Percentiles rank a stretch among this genome's conserved stretches.
Evolutionary conservation across 2,888 invertebrate genomes (phyloP).

Genomic region (Leptopterna dolabrata): DNA sequence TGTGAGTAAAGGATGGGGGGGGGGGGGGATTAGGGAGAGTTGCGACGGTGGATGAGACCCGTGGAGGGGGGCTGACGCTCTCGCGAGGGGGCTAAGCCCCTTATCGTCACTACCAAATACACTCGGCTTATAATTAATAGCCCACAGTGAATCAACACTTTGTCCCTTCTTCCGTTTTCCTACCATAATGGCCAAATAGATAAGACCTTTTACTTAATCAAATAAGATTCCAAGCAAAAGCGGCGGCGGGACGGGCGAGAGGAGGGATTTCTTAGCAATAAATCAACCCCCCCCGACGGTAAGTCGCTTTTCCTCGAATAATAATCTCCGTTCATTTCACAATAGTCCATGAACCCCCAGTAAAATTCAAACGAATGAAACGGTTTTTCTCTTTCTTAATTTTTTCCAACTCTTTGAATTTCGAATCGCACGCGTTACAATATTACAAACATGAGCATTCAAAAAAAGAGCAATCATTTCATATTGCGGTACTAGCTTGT

Average conservation of each 20-base stretch:
- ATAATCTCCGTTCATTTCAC: conserved; percentile 19
- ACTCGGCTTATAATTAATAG: conserved; percentile 53
- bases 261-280: conserved; percentile 38
- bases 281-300: conserved; percentile 36
- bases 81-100: conserved; percentile 42
- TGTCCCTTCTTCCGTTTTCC: conserved; percentile 46
- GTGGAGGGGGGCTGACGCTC: conserved; percentile 5
- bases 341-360: not conserved
- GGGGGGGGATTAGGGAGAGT: conserved; percentile 33
- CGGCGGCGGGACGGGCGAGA: not conserved
- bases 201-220: conserved; percentile 55
- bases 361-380: not conserved
- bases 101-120: conserved; percentile 54
- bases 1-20: not conserved
- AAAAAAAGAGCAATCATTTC: no score
- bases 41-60: not conserved
- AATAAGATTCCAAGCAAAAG: conserved; percentile 47
- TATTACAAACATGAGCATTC: no score
- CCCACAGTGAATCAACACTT: conserved; percentile 54
- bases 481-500: no score
- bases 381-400: not conserved
- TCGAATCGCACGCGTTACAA: no score
- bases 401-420: no score
- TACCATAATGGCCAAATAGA: conserved; percentile 51
- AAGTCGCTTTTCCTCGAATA: conserved; percentile 34